phyloP scores from a whole-genome alignment of 2,888 invertebrate genomes.

The Heliconius cydno region DNA sequence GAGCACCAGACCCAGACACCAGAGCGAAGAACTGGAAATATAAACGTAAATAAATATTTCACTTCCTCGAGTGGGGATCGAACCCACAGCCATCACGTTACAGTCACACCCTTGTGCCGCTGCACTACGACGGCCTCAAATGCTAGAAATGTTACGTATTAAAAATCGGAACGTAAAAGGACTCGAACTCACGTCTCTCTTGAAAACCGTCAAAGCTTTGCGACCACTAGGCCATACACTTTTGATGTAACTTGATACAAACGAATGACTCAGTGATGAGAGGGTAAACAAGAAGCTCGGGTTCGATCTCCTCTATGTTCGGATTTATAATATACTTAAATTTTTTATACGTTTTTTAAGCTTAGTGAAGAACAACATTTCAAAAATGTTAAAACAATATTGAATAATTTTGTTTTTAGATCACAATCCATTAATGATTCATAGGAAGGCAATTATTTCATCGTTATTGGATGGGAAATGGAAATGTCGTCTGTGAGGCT shows the following conservation, averaged over 20 bases:
- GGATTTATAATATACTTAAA: too few relatives aligned
- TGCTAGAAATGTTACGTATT: too few relatives aligned
- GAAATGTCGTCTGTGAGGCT: conserved; percentile 16
- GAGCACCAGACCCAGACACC: too few relatives aligned
- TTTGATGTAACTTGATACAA: background rate
- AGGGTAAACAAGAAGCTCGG: background rate
- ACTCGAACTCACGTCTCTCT: background rate
- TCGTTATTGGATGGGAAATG: background rate
- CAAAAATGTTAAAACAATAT: too few relatives aligned
- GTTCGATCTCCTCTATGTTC: background rate
- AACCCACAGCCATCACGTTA: too few relatives aligned
- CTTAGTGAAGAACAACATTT: too few relatives aligned
- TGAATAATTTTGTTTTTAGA: background rate
- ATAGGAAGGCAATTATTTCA: background rate
- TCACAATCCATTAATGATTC: background rate
- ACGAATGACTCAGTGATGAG: background rate
- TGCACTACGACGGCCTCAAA: too few relatives aligned
- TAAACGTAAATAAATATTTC: too few relatives aligned
- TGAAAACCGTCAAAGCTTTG: background rate
- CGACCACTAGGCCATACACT: background rate
- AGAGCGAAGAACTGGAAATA: too few relatives aligned
- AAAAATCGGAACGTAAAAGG: background rate
- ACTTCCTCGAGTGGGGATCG: too few relatives aligned
- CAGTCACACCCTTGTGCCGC: too few relatives aligned
- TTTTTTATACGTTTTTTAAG: too few relatives aligned